Base-by-base conservation (phyloP, 1,140 invertebrate species). In the Pectinophora gossypiella region DNA sequence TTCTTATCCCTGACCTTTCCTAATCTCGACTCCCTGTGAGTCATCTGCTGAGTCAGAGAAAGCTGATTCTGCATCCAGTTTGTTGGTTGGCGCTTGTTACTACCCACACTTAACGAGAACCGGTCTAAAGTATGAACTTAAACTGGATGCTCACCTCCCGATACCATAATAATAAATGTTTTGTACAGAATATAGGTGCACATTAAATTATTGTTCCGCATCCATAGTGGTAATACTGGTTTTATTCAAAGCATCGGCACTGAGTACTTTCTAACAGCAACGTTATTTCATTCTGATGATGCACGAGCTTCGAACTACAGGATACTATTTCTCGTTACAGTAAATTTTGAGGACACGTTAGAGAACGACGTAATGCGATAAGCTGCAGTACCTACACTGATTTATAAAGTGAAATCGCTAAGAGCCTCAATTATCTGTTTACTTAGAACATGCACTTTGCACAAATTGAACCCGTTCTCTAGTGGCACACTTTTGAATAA, bases 21-120 rank as follows among this genome's bases (percentile, higher is more conserved):
- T 64, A 61, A 68, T 53, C 54, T 59, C 45, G 18, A 44, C 19
- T 51, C 22, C 19, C 46, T 51, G 52, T 80, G 74, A 77, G 56
- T 76, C 74, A 80, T 64, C 51, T 49, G 55, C 49, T 65, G 59
- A 69, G 46, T 69, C 66, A 73, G 68, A 67, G 59, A 64, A 65
- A 67, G 67, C 63, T 73, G 54, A 64, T 62, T 50, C 61, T 65
- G 56, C 66, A 68, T 65, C 65, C 61, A 68, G 54, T 64, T 52
- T 20, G 45, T n/a, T 47, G 51, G 53, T 56, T 55, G 56, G 57
- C 56, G 54, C 60, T 48, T 56, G 58, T 51, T 53, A 36, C 69
- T 56, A 46, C 70, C 65, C 60, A 77, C 69, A 62, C 60, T 47
- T 45, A 48, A 40, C 36, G 36, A 56, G 42, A 77, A 80, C 74